Conservation (phyloP, 2,113 vertebrate genomes). For the Piaya cayana region DNA sequence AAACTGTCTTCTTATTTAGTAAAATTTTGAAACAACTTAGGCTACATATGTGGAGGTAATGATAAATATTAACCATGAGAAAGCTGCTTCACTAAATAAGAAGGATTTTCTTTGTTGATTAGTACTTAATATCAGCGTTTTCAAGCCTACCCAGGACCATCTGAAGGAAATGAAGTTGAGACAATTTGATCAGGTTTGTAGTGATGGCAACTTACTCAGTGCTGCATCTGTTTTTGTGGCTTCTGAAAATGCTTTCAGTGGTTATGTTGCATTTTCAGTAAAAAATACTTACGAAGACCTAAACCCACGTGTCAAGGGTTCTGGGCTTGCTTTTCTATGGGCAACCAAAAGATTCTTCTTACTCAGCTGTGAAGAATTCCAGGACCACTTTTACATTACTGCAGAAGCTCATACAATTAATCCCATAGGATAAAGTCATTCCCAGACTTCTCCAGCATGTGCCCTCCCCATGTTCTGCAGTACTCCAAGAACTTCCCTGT, state of each 20-base stretch:
- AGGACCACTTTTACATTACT: not conserved
- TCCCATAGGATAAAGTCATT: not conserved
- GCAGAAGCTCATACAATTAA: not conserved
- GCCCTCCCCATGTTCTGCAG: not conserved
- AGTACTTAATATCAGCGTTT: not conserved
- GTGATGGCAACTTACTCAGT: not conserved
- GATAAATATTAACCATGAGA: not conserved
- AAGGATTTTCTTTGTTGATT: not conserved
- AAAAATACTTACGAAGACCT: not conserved
- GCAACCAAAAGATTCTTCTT: not conserved
- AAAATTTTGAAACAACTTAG: not conserved
- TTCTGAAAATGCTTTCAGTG: not conserved
- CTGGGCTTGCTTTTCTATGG: not conserved
- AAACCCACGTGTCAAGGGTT: rapidly evolving
- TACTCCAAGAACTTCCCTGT: not conserved
- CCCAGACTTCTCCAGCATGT: rapidly evolving
- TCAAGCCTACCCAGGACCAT: not conserved
- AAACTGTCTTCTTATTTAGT: not conserved
- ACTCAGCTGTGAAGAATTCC: rapidly evolving
- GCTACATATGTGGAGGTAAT: not conserved
- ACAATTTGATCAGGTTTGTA: not conserved
- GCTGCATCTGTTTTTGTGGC: not conserved
- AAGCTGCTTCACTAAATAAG: not conserved
- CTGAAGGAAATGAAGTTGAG: not conserved
- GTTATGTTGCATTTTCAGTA: not conserved